Base-by-base conservation (phyloP, 2,797 vertebrate genomes). In the Leptoclinus maculatus region DNA sequence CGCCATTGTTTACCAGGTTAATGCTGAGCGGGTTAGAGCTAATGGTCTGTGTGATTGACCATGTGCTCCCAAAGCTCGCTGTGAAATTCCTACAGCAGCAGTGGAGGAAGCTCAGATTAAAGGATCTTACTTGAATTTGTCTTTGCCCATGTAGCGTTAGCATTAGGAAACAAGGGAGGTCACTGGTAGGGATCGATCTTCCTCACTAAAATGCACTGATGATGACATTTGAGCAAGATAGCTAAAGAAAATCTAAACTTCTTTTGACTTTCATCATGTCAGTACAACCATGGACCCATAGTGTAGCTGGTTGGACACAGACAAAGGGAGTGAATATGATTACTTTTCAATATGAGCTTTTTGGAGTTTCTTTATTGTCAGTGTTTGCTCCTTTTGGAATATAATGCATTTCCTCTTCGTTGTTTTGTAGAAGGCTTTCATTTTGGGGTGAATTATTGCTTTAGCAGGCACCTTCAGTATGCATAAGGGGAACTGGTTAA, bases 1-100 rank as follows among this genome's bases (percentile, higher is more conserved):
- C 76, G 63, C 69, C 47, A 78, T 74, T 88, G 76, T 91, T 88
- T 86, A 85, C 68, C 70, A 85, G 80, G 79, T 83, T 88, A 87
- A 82, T 88, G 72, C 62, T 70, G 78, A 83, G 72, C 39, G 64
- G 41, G 68, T 72, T 29, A 12, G 38, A 76, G 76, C 74, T 87
- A 82, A 89, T 87, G 72, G 57, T 62, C 66, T 89, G 73, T 88
- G 78, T 72, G 82, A 87, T 82, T 83, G 75, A 74, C 83, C 71
- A 83, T 88, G 70, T 89, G 82, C 71, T 83, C 36, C 64, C 60
- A 51, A 74, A 58, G 53, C 62, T 74, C 62, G 11, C 69, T 64
- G 51, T 68, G 69, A 79, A 74, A 85, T 74, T 79, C 81, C 68
- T 66, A 65, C 71, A 78, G 83, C 77, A 83, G 82, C 84, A 75